Evolutionary conservation across 2,888 invertebrate genomes (phyloP).

Genomic region (Tenthredo distinguenda): DNA sequence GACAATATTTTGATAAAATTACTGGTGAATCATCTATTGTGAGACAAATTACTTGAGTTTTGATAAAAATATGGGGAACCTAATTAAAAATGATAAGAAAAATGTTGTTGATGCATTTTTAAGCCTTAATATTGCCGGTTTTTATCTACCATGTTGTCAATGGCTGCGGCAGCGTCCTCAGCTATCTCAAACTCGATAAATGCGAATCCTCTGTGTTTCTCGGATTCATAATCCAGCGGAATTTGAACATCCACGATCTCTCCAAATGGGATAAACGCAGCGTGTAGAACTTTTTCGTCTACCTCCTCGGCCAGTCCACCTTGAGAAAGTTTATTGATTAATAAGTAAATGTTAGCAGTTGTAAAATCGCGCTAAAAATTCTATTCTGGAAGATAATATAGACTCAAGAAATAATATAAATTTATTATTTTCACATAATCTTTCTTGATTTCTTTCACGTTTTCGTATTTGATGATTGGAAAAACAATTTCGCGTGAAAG

Average conservation of each 20-base stretch:
- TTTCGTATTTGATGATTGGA: neutral
- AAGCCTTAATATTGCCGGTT: neutral
- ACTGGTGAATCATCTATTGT: neutral
- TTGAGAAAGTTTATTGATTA: slow-evolving; percentile 59
- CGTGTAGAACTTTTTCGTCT: slow-evolving; percentile 95
- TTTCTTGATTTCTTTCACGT: neutral
- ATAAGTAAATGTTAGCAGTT: neutral
- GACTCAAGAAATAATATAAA: neutral
- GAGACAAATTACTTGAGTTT: neutral
- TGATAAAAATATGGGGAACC: neutral
- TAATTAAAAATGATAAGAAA: neutral
- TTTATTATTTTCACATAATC: neutral
- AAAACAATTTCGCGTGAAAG: neutral
- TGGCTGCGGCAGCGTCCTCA: slow-evolving; percentile 99
- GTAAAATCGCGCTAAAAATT: neutral
- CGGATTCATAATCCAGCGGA: slow-evolving; percentile 98
- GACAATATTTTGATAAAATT: neutral
- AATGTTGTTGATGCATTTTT: neutral
- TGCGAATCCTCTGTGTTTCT: slow-evolving; percentile 98
- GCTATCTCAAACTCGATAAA: slow-evolving; percentile 98
- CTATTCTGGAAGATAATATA: neutral
- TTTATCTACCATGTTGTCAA: slow-evolving; percentile 95
- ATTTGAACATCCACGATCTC: slow-evolving; percentile 99
- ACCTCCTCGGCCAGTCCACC: slow-evolving; percentile 96
- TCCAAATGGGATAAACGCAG: slow-evolving; percentile 99